phyloP scores from a whole-genome alignment of 2,888 invertebrate species.

The Netelia melanura region DNA sequence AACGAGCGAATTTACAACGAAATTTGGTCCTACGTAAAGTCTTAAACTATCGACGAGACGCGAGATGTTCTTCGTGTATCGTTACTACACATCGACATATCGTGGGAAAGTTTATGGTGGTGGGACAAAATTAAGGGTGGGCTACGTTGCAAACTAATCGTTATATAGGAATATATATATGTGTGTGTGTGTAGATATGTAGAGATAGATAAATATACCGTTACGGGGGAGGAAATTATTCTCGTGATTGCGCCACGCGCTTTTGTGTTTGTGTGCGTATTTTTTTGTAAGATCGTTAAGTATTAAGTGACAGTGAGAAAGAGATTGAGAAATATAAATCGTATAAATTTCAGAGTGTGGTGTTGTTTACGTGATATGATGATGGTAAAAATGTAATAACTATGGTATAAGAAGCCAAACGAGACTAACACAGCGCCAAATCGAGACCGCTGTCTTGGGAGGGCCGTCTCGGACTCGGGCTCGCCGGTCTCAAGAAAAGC shows the following conservation, averaged over 20 bases:
- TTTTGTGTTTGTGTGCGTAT: not conserved
- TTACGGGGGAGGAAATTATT: not conserved
- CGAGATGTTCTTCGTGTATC: not conserved
- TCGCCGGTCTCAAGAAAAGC: slow-evolving; percentile 85
- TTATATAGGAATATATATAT: not conserved
- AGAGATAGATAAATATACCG: not conserved
- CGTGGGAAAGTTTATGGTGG: not conserved
- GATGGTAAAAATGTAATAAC: slow-evolving; percentile 51
- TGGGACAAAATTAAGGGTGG: not conserved
- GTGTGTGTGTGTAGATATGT: not conserved
- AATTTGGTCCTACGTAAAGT: not conserved
- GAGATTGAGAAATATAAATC: slow-evolving; percentile 20
- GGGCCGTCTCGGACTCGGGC: slow-evolving; percentile 85
- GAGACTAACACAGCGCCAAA: slow-evolving; percentile 93
- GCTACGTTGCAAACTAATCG: not conserved
- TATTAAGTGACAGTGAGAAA: slow-evolving; percentile 20
- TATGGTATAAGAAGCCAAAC: slow-evolving; percentile 73
- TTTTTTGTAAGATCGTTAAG: not conserved
- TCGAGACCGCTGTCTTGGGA: slow-evolving; percentile 92
- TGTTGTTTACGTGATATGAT: slow-evolving; percentile 31
- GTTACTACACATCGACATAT: not conserved
- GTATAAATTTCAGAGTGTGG: slow-evolving; percentile 22
- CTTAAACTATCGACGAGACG: not conserved
- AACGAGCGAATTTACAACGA: slow-evolving; percentile 47
- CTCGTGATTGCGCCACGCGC: not conserved